Evolutionary conservation across 1,140 invertebrate genomes (phyloP), one percentile per base, ranked within the genome.

Genomic region (Leptinotarsa defecta): DNA sequence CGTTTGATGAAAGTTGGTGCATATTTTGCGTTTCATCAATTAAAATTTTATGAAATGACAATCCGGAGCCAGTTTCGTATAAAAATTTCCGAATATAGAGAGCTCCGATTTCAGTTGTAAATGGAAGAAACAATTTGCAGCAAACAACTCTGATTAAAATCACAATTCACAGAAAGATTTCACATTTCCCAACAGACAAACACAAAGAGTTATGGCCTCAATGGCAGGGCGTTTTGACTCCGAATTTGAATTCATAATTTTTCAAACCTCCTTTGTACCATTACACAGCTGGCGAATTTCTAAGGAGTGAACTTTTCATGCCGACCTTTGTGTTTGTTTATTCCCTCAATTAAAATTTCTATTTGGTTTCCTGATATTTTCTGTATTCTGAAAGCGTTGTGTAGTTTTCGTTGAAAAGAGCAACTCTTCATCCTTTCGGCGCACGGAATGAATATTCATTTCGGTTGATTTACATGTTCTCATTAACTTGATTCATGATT

Each of bases 161-260:
- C 52, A 57, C n/a, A 57, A 57, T 57, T 57, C 52, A 57, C 52
- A 15, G 17, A 57, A 19, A 57, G 52, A 57, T 57, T 57, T 15
- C n/a, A n/a, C 52, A 17, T 57, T 19, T 15, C 52, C 52, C 52
- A 57, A 57, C 52, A 57, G 52, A 57, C 52, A 57, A 57, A 57
- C 52, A 57, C 52, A 57, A 57, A 57, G 52, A 57, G n/a, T 57
- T 57, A 57, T 57, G 52, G 52, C 52, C 15, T 17, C 52, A 19
- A 57, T 57, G 52, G 15, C 52, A 17, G 13, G 52, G 52, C 52
- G n/a, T 57, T 57, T 57, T 17, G 52, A 57, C 52, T 57, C 52
- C 13, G 52, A 57, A 57, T 57, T 57, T 57, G 52, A 57, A 57
- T 57, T 57, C 52, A 57, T 57, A 57, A 57, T 57, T 57, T 57